Evolutionary conservation across 2,888 invertebrate genomes (phyloP).

Genomic region (Perizoma flavofasciatum): DNA sequence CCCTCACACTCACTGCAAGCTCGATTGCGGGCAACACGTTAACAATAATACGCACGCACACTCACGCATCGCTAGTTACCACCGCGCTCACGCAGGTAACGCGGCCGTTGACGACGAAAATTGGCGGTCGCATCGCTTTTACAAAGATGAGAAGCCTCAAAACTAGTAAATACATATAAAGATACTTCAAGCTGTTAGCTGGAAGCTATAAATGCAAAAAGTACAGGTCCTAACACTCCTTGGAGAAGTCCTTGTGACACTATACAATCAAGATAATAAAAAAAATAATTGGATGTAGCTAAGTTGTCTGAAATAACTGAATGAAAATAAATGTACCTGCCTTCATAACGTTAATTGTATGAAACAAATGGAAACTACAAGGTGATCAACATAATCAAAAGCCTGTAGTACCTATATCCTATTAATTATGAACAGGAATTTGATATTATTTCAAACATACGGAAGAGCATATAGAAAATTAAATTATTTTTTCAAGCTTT

Average conservation of each 20-base stretch:
- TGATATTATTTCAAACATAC: constrained; percentile 22
- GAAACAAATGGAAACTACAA: no score
- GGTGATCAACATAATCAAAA: not conserved
- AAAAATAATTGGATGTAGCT: not conserved
- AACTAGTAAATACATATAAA: no score
- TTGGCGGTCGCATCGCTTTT: constrained; percentile 58
- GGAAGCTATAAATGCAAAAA: not conserved
- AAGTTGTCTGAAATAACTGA: no score
- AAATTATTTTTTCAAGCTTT: constrained; percentile 41
- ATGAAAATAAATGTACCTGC: no score
- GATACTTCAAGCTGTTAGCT: not conserved
- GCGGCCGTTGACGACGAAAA: constrained; percentile 55
- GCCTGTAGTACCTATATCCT: not conserved
- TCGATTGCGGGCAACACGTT: constrained; percentile 78
- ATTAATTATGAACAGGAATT: not conserved
- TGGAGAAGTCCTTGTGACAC: no score
- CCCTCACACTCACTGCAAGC: constrained; percentile 85
- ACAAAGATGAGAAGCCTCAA: not conserved
- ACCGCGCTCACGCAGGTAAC: constrained; percentile 82
- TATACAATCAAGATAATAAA: constrained; percentile 1
- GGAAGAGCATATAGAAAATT: constrained; percentile 42
- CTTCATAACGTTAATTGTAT: no score
- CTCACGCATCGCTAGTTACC: constrained; percentile 82
- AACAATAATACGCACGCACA: constrained; percentile 79
- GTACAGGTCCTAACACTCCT: not conserved